Evolutionary conservation across 2,888 invertebrate genomes (phyloP), one percentile per base, ranked within the genome.

Genomic region (Trichogramma dendrolimi): DNA sequence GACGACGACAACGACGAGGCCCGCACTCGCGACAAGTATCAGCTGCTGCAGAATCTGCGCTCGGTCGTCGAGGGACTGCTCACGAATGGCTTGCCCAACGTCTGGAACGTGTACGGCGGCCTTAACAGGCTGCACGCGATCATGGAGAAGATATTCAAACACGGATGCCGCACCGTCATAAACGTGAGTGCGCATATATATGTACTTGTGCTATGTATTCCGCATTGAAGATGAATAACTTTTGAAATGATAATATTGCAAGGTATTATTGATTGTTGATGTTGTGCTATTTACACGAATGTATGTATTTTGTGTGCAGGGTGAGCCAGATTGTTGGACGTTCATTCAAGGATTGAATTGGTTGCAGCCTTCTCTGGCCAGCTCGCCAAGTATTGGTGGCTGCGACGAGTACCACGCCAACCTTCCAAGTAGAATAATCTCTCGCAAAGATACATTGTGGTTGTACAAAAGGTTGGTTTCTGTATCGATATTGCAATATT

Each of bases 81-180:
- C 58, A 81, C 81, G 53, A 82, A 82, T 63, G 83, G 83, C 70
- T 81, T 83, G 48, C 80, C 83, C 46, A 84, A 84, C 73, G 83
- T 85, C n/a, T 85, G 85, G 85, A 81, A 81, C 63, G 81, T 85
- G 66, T 85, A 84, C 67, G 85, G 85, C 38, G 85, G 85, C 10
- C 73, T 85, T 38, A 84, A 83, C 70, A 75, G 85, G 61, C 75
- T 85, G 40, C 83, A 84, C 70, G 80, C 77, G 69, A 80, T 82
- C 47, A 74, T 85, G 65, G 83, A 83, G 67, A 83, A 79, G 68
- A 84, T 85, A 71, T 84, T 85, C 71, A 82, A 80, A 70, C 84
- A 85, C 70, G 84, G 84, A n/a, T 83, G 81, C 70, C 76, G 80
- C 68, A 75, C 27, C 27, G 27, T 27, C 27, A 27, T 27, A 27